Evolutionary conservation across 2,797 vertebrate species (phyloP), one percentile per base, ranked within the genome.

Genomic region (Onychomys torridus): DNA sequence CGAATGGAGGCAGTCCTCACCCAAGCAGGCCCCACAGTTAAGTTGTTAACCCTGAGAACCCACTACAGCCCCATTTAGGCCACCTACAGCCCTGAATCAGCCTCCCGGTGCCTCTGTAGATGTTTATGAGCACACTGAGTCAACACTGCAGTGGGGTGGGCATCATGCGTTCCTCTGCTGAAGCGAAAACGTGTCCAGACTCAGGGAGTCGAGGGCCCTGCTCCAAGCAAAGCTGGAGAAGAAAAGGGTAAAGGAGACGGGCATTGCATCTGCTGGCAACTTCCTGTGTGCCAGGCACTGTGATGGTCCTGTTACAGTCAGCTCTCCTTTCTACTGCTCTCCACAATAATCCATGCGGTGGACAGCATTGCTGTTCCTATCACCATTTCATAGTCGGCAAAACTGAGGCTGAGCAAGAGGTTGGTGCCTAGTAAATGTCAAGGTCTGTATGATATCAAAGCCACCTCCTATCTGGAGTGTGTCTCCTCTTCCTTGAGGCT

Each of bases 321-420:
- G 19, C 4, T 43, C 75, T 34, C 71, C 25, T 57, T 17, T 37
- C 46, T 12, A 37, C 40, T 43, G 34, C 5, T 46, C 46, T 85
- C 79, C 29, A 40, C 5, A 1, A 8, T 27, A 57, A 92, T 17
- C 12, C 61, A 29, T 0, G 19, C 11, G 14, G 52, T n/a, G 21
- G 4, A 25, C 37, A 10, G 9, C 29, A 6, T 25, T 0, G 0
- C 69, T 27, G 52, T 11, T 16, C 46, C 7, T 25, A 63, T 0
- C 23, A 5, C 71, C 61, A 49, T 67, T 89, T 93, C 63, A 71
- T 6, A 75, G 32, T 55, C 49, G 34, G 63, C 61, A 25, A 95
- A 90, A 88, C 63, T 46, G 52, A 94, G 89, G 81, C 87, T 94
- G 19, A 12, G 75, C 49, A 63, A 95, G 92, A 61, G 52, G 86